Conservation (phyloP, 37 sponge, comb jelly and placozoan species). For the Dysidea cf. avara region DNA sequence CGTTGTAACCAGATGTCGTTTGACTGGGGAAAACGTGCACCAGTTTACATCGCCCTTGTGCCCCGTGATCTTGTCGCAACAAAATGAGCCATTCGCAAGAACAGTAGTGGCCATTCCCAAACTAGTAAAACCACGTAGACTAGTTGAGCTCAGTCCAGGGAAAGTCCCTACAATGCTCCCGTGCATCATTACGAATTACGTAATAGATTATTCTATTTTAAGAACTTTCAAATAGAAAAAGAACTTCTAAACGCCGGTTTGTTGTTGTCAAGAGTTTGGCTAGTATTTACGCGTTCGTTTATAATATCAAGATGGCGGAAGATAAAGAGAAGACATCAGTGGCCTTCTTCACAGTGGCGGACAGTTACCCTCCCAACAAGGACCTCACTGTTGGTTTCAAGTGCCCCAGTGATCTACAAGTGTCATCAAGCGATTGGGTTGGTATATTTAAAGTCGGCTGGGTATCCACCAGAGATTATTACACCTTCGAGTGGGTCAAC, state of each 20-base stretch:
- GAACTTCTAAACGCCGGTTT: no score
- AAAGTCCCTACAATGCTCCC: no score
- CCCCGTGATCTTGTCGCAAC: conserved; percentile 1
- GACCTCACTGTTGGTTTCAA: conserved; percentile 9
- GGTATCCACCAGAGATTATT: conserved; percentile 75
- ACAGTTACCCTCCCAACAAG: conserved; percentile 45
- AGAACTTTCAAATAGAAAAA: no score
- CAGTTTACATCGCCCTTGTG: conserved; percentile 71
- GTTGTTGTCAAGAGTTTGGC: no score
- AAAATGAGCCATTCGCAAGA: no score
- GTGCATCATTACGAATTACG: no score
- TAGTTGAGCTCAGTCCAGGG: no score
- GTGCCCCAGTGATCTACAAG: neutral
- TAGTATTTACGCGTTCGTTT: no score
- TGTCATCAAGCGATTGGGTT: conserved; percentile 74
- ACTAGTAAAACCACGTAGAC: no score
- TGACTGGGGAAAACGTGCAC: conserved; percentile 51
- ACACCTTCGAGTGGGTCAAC: conserved; percentile 85
- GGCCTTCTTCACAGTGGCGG: conserved; percentile 13
- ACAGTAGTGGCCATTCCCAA: no score
- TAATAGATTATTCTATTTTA: no score
- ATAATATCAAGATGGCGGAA: neutral
- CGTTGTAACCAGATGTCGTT: conserved; percentile 35
- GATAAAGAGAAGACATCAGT: conserved; percentile 3
- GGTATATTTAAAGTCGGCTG: conserved; percentile 84